Evolutionary conservation across 2,113 vertebrate genomes (phyloP).

Genomic region (Laticauda laticaudata): DNA sequence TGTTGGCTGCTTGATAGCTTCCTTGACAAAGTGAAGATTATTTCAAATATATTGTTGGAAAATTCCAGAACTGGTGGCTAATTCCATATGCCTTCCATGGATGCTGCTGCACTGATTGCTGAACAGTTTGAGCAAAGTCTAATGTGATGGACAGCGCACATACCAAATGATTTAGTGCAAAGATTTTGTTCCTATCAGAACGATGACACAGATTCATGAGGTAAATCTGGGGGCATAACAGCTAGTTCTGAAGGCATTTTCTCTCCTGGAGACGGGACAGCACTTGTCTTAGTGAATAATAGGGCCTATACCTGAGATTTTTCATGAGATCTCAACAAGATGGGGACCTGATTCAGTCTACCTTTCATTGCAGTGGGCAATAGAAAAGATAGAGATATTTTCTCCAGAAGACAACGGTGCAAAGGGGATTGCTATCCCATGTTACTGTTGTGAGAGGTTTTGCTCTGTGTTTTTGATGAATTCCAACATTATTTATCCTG

Average conservation of each 20-base stretch:
- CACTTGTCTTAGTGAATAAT: background rate
- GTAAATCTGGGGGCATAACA: background rate
- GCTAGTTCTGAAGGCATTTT: background rate
- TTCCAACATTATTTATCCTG: background rate
- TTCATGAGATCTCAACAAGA: background rate
- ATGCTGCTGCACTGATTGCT: background rate
- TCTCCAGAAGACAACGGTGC: background rate
- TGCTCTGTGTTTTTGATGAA: background rate
- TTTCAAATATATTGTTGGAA: background rate
- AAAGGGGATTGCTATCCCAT: background rate
- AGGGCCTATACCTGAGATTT: background rate
- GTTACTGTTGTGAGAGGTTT: background rate
- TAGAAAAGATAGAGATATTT: background rate
- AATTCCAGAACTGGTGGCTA: background rate
- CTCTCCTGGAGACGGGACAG: background rate
- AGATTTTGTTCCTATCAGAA: background rate
- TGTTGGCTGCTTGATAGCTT: background rate
- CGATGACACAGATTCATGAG: background rate
- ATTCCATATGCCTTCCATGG: background rate
- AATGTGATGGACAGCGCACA: background rate
- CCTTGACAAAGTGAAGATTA: background rate
- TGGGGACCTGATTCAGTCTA: background rate
- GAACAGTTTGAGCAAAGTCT: background rate
- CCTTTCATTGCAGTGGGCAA: background rate
- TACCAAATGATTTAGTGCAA: background rate